Percentiles rank a stretch among this genome's conserved stretches.
Evolutionary conservation across 2,113 vertebrate species (phyloP).

Genomic region (Glaucidium brasilianum): DNA sequence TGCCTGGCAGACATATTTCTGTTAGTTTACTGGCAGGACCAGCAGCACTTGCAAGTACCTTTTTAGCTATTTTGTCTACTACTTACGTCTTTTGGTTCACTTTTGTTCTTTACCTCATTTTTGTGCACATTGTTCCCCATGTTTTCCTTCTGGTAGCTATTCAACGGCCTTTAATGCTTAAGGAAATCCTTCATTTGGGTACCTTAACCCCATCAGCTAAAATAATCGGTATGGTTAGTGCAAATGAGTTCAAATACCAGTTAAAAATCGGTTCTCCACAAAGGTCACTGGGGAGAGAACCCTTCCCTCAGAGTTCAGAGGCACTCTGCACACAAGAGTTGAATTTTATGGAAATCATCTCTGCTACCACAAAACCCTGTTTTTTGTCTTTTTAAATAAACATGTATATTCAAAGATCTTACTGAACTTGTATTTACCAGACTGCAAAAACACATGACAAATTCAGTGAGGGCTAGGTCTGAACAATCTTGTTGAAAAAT

Average conservation of each 20-base stretch:
- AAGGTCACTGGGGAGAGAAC: not conserved
- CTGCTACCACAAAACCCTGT: not conserved
- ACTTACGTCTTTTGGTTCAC: not conserved
- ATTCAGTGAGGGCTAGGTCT: not conserved
- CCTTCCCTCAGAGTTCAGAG: not conserved
- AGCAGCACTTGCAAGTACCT: not conserved
- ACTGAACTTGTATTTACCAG: not conserved
- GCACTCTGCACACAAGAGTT: not conserved
- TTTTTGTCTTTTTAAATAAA: not conserved
- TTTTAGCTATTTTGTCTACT: not conserved
- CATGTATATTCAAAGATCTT: not conserved
- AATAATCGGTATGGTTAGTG: not conserved
- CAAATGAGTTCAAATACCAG: not conserved
- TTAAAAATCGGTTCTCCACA: not conserved
- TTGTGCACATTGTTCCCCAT: not conserved
- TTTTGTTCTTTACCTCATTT: not conserved
- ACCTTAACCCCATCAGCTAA: not conserved
- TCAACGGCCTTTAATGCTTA: not conserved
- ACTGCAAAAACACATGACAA: not conserved
- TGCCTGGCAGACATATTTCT: fast-evolving
- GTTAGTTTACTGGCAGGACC: not conserved
- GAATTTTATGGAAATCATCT: not conserved
- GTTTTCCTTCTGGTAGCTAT: not conserved
- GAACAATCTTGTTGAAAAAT: not conserved
- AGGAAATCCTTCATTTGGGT: not conserved